Conservation (phyloP, 2,797 vertebrate species). For the Sternarchorhynchus goeldii region DNA sequence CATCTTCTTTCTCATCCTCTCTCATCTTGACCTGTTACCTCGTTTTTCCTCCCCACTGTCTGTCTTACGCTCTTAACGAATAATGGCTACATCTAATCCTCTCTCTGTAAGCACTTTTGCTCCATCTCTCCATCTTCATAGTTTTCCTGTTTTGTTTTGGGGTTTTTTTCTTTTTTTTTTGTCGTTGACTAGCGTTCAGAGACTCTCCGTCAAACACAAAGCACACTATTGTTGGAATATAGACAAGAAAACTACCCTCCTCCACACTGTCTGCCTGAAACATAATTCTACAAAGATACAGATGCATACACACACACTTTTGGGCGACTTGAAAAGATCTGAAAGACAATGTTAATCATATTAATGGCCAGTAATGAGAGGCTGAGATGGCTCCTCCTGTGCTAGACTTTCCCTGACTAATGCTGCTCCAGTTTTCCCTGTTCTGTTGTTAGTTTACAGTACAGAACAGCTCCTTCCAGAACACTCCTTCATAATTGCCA, state of each 20-base stretch:
- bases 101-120: background rate
- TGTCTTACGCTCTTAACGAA: background rate
- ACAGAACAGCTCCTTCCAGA: too few species aligned
- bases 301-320: background rate
- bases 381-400: too few species aligned
- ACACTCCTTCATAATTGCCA: too few species aligned
- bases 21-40: background rate
- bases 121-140: background rate
- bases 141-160: background rate
- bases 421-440: too few species aligned
- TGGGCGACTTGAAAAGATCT: too few species aligned
- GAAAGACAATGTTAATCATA: constrained; percentile 5
- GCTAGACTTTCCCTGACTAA: too few species aligned
- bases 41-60: constrained; percentile 54
- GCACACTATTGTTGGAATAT: background rate
- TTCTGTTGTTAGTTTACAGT: too few species aligned
- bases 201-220: constrained; percentile 7
- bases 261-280: constrained; percentile 59
- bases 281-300: constrained; percentile 6
- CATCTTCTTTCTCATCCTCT: background rate
- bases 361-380: background rate
- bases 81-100: background rate
- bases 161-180: constrained; percentile 13
- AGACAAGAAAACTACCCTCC: constrained; percentile 52
- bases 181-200: constrained; percentile 20